phyloP scores from a whole-genome alignment of 1,140 invertebrate genomes.

The Pseudomyrmex cubaensis region DNA sequence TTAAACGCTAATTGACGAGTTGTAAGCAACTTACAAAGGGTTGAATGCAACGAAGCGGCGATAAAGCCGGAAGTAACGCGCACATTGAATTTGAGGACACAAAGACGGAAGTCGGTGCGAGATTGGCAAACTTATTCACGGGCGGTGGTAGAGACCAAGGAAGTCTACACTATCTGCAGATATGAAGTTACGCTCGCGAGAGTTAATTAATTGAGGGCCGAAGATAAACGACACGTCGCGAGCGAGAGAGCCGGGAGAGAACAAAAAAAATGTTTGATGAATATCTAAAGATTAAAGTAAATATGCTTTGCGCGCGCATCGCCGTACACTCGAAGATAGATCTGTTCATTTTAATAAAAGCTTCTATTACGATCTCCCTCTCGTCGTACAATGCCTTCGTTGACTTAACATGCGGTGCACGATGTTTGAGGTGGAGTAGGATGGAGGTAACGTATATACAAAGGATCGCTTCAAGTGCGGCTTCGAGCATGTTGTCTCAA shows the following conservation, averaged over 20 bases:
- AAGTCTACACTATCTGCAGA: constrained; percentile 46
- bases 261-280: constrained; percentile 31
- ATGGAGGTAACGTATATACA: constrained; percentile 39
- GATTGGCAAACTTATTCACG: constrained; percentile 40
- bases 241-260: not conserved
- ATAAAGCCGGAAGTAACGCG: constrained; percentile 18
- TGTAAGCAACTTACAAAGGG: not conserved
- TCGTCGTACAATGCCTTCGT: constrained; percentile 34
- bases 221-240: constrained; percentile 23
- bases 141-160: constrained; percentile 27
- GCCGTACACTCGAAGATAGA: constrained; percentile 6
- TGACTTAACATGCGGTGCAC: constrained; percentile 41
- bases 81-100: constrained; percentile 25
- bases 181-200: constrained; percentile 6
- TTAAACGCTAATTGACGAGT: not conserved
- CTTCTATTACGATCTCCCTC: constrained; percentile 19
- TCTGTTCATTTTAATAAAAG: constrained; percentile 52
- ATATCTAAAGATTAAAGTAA: constrained; percentile 28
- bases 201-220: constrained; percentile 38
- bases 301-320: not conserved
- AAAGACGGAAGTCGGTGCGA: constrained; percentile 37
- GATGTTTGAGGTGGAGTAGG: constrained; percentile 5
- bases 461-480: constrained; percentile 40
- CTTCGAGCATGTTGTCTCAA: constrained; percentile 45
- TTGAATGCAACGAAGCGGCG: not conserved